Evolutionary conservation across 1,140 invertebrate genomes (phyloP), one percentile per base, ranked within the genome.

Genomic region (Drosophila miranda): DNA sequence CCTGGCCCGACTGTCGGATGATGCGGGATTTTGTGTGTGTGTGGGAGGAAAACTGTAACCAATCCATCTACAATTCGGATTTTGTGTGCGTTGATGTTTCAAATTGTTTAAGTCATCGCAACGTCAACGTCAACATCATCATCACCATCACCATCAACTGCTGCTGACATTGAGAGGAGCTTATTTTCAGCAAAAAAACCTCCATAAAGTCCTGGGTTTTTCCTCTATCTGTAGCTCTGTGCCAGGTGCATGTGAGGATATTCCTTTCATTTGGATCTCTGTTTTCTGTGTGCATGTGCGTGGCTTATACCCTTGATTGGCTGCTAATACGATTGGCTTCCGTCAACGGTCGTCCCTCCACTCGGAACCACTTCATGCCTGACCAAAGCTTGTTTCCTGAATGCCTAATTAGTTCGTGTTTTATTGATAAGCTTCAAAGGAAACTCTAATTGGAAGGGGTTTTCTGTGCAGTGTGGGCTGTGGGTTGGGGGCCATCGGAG

Each of bases 151-250:
- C 16, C 23, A 54, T 49, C 38, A 42, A 8, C 50, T 45, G 43
- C n/a, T 44, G 45, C 43, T 38, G 68, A 51, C 56, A 74, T 55
- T 51, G 62, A 43, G 49, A 56, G 53, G 43, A 66, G 75, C 57
- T 83, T 74, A 64, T 78, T 83, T 75, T 82, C 60, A 63, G 53
- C 56, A 69, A 43, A 74, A 74, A 51, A 60, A 28, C 64, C 30
- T 53, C 9, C 19, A 34, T 42, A 48, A 26, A 48, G 38, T 52
- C 55, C 44, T 43, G 42, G 21, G 50, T 55, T n/a, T 23, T 23
- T 28, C 8, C 34, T 41, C 42, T 11, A 45, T 51, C 34, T 30
- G 28, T 30, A 14, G 23, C 48, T 49, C 30, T 6, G 26, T 14
- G 3, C 14, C 30, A 58, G 34, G 11, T 38, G 34, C 11, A 38